A percentile compares a stretch with the other conserved stretches of the same genome.
Conservation (phyloP, 2,113 vertebrate genomes). For the Anhinga anhinga region DNA sequence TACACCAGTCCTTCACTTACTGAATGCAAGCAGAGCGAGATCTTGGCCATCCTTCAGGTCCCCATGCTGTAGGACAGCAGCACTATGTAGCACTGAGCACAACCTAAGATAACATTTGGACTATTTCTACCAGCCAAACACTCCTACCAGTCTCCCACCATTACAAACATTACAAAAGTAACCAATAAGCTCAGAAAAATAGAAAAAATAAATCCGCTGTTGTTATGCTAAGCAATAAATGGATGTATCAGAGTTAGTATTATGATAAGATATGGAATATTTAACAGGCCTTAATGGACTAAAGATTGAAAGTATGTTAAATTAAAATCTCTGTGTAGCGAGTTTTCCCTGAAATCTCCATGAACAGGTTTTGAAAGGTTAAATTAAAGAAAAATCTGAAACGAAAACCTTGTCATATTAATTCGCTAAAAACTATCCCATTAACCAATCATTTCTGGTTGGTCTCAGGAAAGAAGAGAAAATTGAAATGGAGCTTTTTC, state of each 20-base stretch:
- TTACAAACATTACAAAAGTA: background rate
- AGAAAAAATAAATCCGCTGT: background rate
- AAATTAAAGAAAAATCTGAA: background rate
- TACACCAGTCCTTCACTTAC: background rate
- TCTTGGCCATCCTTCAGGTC: background rate
- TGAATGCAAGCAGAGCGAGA: background rate
- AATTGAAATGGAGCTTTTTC: background rate
- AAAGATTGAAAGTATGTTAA: background rate
- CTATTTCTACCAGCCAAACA: background rate
- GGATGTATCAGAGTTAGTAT: background rate
- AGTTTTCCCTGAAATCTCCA: background rate
- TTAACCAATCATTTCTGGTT: background rate
- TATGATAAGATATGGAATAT: background rate
- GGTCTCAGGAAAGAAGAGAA: background rate
- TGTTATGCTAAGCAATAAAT: background rate
- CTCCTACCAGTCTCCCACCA: background rate
- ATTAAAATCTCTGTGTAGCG: background rate
- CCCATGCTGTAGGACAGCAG: background rate
- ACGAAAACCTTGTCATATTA: background rate
- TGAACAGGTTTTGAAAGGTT: background rate
- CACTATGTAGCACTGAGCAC: background rate
- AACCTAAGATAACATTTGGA: background rate
- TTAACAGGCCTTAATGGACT: background rate
- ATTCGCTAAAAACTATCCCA: accelerated
- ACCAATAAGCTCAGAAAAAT: background rate